These are phyloP conservation scores for Protobothrops mucrosquamatus DNA, from an alignment of 2,113 vertebrate species.

Conservation along the genomic window DNA sequence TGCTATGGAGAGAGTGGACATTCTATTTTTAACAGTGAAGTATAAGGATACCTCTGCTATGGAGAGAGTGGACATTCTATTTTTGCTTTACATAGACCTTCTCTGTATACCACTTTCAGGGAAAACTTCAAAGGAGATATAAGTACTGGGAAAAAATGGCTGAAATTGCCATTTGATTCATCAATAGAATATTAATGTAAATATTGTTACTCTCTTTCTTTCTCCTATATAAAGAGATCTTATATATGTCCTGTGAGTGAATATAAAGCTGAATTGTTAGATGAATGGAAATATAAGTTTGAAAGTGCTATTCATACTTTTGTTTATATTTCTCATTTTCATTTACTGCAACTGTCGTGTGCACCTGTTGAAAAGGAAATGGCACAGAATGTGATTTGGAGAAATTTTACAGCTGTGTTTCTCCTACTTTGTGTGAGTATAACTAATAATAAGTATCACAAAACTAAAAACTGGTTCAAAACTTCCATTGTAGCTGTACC, in stretches of 20 bases:
- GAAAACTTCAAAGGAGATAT: background rate
- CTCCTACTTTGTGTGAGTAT: slow-evolving; percentile 71
- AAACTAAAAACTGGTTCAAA: background rate
- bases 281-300: background rate
- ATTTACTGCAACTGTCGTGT: background rate
- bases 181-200: background rate
- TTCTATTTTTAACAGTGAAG: background rate
- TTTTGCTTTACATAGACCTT: background rate
- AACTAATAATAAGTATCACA: background rate
- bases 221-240: background rate
- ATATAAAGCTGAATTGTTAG: background rate
- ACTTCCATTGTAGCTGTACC: background rate
- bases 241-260: background rate
- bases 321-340: background rate
- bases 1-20: background rate
- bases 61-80: background rate
- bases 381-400: slow-evolving; percentile 72
- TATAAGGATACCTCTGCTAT: background rate
- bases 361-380: slow-evolving; percentile 58
- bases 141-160: background rate
- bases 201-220: background rate
- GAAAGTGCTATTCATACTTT: slow-evolving; percentile 7
- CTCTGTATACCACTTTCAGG: background rate
- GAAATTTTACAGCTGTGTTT: slow-evolving; percentile 72
- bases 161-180: background rate